A percentile compares a stretch with the other conserved stretches of the same genome.
These are phyloP conservation scores for Vespertilio murinus DNA, from an alignment of 2,797 vertebrate species.

Conservation along the genomic window DNA sequence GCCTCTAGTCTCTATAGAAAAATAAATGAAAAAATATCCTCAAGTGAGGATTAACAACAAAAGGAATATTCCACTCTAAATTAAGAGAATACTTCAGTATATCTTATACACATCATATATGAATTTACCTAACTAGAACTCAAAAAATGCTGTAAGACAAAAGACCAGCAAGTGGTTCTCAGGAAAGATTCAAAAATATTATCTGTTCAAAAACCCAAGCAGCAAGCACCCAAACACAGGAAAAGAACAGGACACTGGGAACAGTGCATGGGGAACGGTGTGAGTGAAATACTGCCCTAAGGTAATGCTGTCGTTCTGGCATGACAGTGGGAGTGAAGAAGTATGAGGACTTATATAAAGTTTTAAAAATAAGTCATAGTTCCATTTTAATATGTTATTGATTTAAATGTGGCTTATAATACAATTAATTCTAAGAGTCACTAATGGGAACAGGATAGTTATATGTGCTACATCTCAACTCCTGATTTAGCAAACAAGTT, in stretches of 20 bases:
- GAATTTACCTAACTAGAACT: conserved; percentile 27
- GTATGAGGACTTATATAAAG: background rate
- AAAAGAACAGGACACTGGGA: background rate
- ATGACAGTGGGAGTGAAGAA: background rate
- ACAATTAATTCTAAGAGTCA: conserved; percentile 66
- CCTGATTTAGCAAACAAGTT: background rate
- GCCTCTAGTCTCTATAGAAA: no score
- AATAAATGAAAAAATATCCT: no score
- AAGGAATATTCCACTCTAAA: conserved; percentile 31
- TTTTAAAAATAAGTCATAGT: conserved; percentile 72
- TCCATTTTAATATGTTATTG: conserved; percentile 80
- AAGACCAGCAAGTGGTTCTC: background rate
- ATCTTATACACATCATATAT: background rate
- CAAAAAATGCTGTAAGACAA: background rate
- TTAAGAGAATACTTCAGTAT: background rate
- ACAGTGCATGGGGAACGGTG: background rate
- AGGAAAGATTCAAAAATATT: conserved; percentile 1
- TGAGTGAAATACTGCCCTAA: background rate
- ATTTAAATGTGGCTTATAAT: conserved; percentile 77
- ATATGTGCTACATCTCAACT: background rate
- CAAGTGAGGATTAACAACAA: no score
- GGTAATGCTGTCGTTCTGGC: background rate
- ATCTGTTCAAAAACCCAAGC: conserved; percentile 32
- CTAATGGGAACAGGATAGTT: conserved; percentile 36
- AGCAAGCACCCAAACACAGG: background rate